These are phyloP conservation scores for Cephus spinipes DNA, from an alignment of 2,888 invertebrate genomes.

Conservation along the genomic window DNA sequence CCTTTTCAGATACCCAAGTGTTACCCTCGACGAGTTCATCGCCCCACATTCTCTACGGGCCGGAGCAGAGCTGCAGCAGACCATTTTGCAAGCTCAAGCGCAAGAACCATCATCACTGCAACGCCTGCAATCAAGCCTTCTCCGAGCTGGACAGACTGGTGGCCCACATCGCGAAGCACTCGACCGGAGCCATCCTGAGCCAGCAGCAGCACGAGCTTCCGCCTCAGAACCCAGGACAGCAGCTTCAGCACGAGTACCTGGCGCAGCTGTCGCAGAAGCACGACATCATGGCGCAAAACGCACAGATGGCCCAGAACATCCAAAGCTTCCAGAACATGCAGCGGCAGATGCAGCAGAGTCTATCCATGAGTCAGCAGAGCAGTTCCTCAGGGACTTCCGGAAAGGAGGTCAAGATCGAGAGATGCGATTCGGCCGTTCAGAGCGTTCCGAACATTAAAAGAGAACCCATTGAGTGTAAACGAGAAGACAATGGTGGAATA, in stretches of 20 bases:
- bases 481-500: conserved; percentile 42
- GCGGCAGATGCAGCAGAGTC: conserved; percentile 58
- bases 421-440: conserved; percentile 33
- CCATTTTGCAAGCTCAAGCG: conserved; percentile 86
- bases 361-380: conserved; percentile 48
- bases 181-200: conserved; percentile 70
- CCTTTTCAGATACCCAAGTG: conserved; percentile 46
- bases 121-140: conserved; percentile 83
- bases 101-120: conserved; percentile 83
- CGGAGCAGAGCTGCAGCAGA: conserved; percentile 77
- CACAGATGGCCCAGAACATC: conserved; percentile 58
- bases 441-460: conserved; percentile 50
- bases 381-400: background rate
- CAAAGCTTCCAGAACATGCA: conserved; percentile 61
- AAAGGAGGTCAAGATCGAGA: conserved; percentile 58
- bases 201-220: conserved; percentile 63
- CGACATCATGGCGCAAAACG: conserved; percentile 62
- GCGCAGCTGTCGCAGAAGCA: conserved; percentile 57
- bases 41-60: conserved; percentile 72
- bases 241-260: conserved; percentile 52
- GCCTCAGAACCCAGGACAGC: conserved; percentile 48
- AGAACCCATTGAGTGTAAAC: conserved; percentile 56
- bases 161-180: conserved; percentile 79
- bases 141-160: conserved; percentile 78
- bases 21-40: conserved; percentile 45